Conservation (phyloP, 2,797 vertebrate genomes). For the Danio aesculapii region DNA sequence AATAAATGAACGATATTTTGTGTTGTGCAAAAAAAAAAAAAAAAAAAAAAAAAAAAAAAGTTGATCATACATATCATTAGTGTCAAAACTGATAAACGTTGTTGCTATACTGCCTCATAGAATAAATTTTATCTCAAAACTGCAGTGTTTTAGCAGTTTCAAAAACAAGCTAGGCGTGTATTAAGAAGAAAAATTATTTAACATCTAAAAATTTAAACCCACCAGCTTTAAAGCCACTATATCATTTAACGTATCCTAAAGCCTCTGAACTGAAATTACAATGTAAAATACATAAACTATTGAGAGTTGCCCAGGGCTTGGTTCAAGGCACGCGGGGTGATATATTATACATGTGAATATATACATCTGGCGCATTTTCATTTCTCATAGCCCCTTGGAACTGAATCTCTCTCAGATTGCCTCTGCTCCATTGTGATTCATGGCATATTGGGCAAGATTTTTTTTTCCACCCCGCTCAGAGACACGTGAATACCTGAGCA, state of each 20-base stretch:
- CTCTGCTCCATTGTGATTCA: constrained; percentile 56
- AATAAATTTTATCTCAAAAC: too few relatives aligned
- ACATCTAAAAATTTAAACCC: background rate
- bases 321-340: constrained; percentile 23
- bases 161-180: too few relatives aligned
- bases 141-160: too few relatives aligned
- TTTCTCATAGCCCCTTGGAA: constrained; percentile 51
- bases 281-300: background rate
- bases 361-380: constrained; percentile 38
- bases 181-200: background rate
- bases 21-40: too few relatives aligned
- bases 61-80: too few relatives aligned
- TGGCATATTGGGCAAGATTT: constrained; percentile 24
- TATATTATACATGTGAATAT: constrained; percentile 46
- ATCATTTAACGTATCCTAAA: background rate
- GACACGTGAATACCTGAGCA: constrained; percentile 40
- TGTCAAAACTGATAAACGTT: too few relatives aligned
- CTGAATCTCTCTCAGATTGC: constrained; percentile 47
- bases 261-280: constrained; percentile 27
- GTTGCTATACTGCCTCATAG: too few relatives aligned
- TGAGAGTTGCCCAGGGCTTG: background rate
- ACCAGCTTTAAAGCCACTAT: background rate
- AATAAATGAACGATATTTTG: too few relatives aligned
- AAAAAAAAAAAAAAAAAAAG: too few relatives aligned
- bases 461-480: constrained; percentile 1